A percentile compares a stretch with the other conserved stretches of the same genome.
These are phyloP conservation scores for Lipotes vexillifer DNA, from an alignment of 2,113 vertebrate genomes.

Conservation along the genomic window DNA sequence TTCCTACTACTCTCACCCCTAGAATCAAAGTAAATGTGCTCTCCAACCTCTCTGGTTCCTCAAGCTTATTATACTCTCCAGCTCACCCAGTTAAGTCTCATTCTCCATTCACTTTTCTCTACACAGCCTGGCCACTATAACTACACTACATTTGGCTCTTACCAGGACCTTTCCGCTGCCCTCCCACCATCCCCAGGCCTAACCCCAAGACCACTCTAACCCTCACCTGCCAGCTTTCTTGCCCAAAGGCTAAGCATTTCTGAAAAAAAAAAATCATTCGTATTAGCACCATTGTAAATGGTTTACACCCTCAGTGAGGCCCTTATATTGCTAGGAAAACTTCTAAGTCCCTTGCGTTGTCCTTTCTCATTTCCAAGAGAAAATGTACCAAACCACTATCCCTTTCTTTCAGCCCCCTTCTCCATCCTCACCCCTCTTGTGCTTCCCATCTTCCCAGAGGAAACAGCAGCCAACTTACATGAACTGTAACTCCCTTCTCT, in stretches of 20 bases:
- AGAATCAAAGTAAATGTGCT: neutral
- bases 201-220: neutral
- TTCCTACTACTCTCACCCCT: neutral
- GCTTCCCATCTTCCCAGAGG: neutral
- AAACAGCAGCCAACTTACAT: neutral
- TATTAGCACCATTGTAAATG: no score
- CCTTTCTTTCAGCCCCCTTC: neutral
- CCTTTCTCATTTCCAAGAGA: neutral
- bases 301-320: neutral
- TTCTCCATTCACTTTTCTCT: neutral
- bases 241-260: neutral
- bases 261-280: neutral
- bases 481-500: neutral
- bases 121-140: neutral
- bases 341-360: neutral
- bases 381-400: neutral
- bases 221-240: neutral
- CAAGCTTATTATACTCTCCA: neutral
- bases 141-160: no score
- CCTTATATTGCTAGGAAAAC: neutral
- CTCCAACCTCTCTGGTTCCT: neutral
- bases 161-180: neutral
- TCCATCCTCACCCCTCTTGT: neutral
- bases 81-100: neutral
- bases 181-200: no score